Percentiles rank a stretch among this genome's conserved stretches.
Evolutionary conservation across 2,888 invertebrate genomes (phyloP).

Genomic region (Entomobrya multifasciata): DNA sequence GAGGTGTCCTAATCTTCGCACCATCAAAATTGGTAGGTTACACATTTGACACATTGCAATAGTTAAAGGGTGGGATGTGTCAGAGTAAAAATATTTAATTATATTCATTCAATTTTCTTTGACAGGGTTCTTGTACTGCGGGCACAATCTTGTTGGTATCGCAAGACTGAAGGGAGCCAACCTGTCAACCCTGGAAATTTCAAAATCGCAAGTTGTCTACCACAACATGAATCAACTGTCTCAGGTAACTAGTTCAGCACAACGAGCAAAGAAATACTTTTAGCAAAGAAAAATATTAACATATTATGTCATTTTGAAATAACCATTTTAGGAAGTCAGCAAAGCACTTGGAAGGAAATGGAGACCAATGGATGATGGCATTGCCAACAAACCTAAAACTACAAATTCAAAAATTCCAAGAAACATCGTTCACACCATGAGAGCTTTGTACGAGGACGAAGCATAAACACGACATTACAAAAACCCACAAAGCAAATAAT

Average conservation of each 20-base stretch:
- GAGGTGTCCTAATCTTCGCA: constrained; percentile 76
- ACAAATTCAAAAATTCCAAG: constrained; percentile 68
- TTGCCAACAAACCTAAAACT: constrained; percentile 36
- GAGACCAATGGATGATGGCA: constrained; percentile 82
- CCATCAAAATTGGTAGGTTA: constrained; percentile 77
- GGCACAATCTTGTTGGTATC: constrained; percentile 86
- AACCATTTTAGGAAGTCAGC: constrained; percentile 85
- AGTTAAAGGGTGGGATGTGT: neutral
- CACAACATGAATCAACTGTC: constrained; percentile 74
- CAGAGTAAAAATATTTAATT: constrained; percentile 6
- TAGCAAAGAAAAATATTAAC: too few relatives aligned
- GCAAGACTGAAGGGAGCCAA: constrained; percentile 84
- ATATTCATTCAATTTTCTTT: neutral
- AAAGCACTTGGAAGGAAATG: constrained; percentile 84
- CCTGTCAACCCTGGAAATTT: constrained; percentile 84
- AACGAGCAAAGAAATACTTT: too few relatives aligned
- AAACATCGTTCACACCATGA: constrained; percentile 66
- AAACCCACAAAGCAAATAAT: neutral
- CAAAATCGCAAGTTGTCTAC: constrained; percentile 81
- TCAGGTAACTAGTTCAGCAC: constrained; percentile 74
- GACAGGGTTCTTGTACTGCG: constrained; percentile 83
- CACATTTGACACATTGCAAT: neutral
- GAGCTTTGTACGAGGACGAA: constrained; percentile 73
- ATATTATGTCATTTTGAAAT: too few relatives aligned
- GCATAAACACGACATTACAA: constrained; percentile 56